Conservation (phyloP, 2,113 vertebrate species). For the Heterotis niloticus region DNA sequence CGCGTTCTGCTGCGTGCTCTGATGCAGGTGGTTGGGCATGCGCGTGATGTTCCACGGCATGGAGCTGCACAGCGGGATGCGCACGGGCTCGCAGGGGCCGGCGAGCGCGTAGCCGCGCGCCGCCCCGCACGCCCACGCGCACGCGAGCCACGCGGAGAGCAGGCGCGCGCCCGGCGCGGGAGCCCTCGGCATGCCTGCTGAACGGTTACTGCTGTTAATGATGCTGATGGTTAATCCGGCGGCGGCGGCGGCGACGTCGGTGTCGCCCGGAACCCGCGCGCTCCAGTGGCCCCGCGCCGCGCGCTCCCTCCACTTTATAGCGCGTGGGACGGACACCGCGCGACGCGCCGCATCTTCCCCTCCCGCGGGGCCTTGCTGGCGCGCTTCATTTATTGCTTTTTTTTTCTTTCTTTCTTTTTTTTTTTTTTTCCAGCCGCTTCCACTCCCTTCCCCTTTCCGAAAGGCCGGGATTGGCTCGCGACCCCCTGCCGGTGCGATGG, state of each 20-base stretch:
- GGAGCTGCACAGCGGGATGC: conserved; percentile 70
- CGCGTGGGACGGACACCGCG: conserved; percentile 44
- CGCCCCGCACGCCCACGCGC: conserved; percentile 56
- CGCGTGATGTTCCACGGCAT: conserved; percentile 82
- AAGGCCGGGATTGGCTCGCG: conserved; percentile 39
- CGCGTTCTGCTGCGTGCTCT: conserved; percentile 80
- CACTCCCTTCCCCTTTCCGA: conserved; percentile 41
- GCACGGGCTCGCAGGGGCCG: conserved; percentile 72
- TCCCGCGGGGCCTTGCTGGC: conserved; percentile 41
- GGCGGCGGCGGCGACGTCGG: neutral
- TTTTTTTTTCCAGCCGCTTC: no score
- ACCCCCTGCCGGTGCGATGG: no score
- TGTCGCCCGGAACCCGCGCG: neutral
- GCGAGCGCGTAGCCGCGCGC: conserved; percentile 44
- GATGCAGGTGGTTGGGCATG: conserved; percentile 82
- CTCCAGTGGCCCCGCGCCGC: neutral
- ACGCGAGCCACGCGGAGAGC: conserved; percentile 41
- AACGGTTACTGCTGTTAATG: no score
- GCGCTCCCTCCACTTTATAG: conserved; percentile 25
- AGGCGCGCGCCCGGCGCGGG: no score
- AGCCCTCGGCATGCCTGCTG: no score
- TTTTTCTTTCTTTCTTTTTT: no score
- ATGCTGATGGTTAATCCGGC: conserved; percentile 1
- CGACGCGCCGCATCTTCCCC: conserved; percentile 55
- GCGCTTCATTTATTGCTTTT: conserved; percentile 34